Evolutionary conservation across 2,888 invertebrate species (phyloP), one percentile per base, ranked within the genome.

Genomic region (Acanthosoma haemorrhoidale): DNA sequence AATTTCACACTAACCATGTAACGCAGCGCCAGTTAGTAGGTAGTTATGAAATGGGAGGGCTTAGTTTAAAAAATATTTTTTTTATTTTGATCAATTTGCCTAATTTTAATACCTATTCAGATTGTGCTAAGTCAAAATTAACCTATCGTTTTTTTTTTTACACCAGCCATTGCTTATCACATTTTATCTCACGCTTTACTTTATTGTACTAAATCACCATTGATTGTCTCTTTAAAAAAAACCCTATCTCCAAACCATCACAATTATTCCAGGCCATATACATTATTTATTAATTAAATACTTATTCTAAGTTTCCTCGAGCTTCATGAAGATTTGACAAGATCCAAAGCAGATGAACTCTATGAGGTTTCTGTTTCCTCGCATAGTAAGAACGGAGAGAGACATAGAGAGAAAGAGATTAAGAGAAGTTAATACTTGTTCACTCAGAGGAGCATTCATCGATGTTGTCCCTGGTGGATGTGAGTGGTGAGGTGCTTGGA

Each of bases 401-500:
- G 36, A 59, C 25, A 36, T 13, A 59, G 68, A 58, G 68, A 68
- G 68, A 59, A 36, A 68, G 6, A 68, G 68, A 59, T 36, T 58
- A 58, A 59, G 58, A 68, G 59, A 59, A 34, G 68, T 39, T 67
- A 61, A 57, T 38, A 32, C 38, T 68, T 61, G 29, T 58, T 36
- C 31, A 60, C 11, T 34, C n/a, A 64, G 18, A 43, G 31, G 15
- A 57, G 32, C 21, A 36, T 70, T 63, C 69, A 73, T 71, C 71
- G 73, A 36, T 73, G 72, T 63, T 73, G 71, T 36, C 71, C 70
- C 34, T 73, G 73, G 81, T 92, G 92, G 76, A 92, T 91, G 82
- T 94, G 93, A 34, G 93, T 94, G 74, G 93, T 93, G 76, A 94
- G 86, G 81, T 94, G 93, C 81, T 94, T 94, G 77, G 92, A 92